Conservation (phyloP, 1,140 invertebrate genomes). For the Cydia strobilella region DNA sequence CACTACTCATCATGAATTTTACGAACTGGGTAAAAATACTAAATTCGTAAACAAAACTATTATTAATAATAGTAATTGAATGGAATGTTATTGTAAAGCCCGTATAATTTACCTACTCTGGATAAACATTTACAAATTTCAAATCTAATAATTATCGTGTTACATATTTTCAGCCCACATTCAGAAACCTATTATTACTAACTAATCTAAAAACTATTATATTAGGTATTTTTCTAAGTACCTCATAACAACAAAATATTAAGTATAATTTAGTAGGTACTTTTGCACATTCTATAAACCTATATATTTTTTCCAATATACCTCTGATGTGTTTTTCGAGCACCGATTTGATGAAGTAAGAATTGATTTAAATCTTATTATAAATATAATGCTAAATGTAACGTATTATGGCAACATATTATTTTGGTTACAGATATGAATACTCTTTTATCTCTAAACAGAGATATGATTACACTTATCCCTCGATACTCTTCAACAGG, state of each 20-base stretch:
- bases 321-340: slow-evolving; percentile 64
- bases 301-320: slow-evolving; percentile 45
- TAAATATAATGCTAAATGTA: slow-evolving; percentile 57
- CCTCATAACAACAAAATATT: slow-evolving; percentile 51
- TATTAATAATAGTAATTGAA: slow-evolving; percentile 32
- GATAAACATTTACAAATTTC: slow-evolving; percentile 34
- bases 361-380: slow-evolving; percentile 51
- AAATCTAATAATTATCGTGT: slow-evolving; percentile 24
- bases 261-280: slow-evolving; percentile 46
- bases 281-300: slow-evolving; percentile 47
- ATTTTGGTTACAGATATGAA: slow-evolving; percentile 71
- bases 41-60: slow-evolving; percentile 34
- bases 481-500: slow-evolving; percentile 33
- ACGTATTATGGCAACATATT: slow-evolving; percentile 74
- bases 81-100: slow-evolving; percentile 42
- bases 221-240: slow-evolving; percentile 46
- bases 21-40: neutral
- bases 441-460: slow-evolving; percentile 39
- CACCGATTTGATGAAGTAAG: slow-evolving; percentile 61
- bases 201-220: slow-evolving; percentile 49
- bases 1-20: neutral
- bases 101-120: slow-evolving; percentile 34
- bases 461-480: slow-evolving; percentile 27
- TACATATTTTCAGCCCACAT: slow-evolving; percentile 22
- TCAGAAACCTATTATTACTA: slow-evolving; percentile 33